phyloP scores from a whole-genome alignment of 2,113 vertebrate genomes.

The Mobula birostris region DNA sequence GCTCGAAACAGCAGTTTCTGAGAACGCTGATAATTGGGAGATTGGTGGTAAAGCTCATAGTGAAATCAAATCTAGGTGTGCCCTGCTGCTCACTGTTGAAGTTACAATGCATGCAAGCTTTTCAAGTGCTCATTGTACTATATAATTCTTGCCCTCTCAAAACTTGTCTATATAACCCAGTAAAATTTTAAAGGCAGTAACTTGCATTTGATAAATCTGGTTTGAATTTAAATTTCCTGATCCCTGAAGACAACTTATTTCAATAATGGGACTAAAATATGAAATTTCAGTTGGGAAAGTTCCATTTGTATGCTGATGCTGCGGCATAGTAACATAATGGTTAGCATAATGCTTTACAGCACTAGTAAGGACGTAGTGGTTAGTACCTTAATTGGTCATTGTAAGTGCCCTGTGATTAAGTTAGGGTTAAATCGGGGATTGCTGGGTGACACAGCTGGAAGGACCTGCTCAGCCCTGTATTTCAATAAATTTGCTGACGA shows the following conservation, averaged over 20 bases:
- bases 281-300: neutral
- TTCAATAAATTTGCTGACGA: too few species aligned
- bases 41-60: neutral
- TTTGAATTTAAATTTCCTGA: conserved; percentile 9
- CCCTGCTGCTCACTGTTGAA: neutral
- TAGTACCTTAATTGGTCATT: too few species aligned
- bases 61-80: neutral
- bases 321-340: too few species aligned
- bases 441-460: too few species aligned
- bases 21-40: too few species aligned
- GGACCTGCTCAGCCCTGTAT: too few species aligned
- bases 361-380: too few species aligned
- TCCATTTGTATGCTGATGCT: too few species aligned
- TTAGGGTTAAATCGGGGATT: too few species aligned
- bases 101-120: neutral
- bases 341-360: too few species aligned
- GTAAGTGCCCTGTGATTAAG: too few species aligned
- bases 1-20: neutral
- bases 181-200: neutral
- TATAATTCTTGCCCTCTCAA: neutral
- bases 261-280: neutral
- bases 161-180: neutral
- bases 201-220: conserved; percentile 1
- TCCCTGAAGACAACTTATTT: neutral
- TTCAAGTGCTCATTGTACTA: neutral